Conservation (phyloP, 2,888 invertebrate genomes). For the Zootermopsis nevadensis region DNA sequence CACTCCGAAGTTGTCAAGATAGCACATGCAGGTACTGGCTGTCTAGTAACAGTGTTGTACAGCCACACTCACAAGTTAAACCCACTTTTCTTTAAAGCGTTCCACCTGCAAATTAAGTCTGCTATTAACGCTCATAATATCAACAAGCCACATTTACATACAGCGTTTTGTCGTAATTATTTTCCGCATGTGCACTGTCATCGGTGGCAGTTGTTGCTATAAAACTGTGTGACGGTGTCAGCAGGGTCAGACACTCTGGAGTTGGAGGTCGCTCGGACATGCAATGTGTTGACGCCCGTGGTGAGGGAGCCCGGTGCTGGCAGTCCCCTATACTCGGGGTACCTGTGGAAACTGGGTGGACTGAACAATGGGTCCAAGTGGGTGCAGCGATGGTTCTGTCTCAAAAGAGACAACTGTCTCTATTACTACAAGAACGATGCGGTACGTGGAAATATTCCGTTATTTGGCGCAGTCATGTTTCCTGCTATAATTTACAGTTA, state of each 20-base stretch:
- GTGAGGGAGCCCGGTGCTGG: slow-evolving; percentile 71
- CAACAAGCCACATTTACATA: no score
- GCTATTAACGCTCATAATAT: no score
- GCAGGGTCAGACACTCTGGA: slow-evolving; percentile 79
- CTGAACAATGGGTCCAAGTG: slow-evolving; percentile 64
- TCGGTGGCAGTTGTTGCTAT: background rate
- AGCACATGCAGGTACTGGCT: slow-evolving; percentile 80
- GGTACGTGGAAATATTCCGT: slow-evolving; percentile 63
- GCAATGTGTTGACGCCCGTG: slow-evolving; percentile 72
- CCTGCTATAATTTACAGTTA: no score
- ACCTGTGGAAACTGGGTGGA: slow-evolving; percentile 66
- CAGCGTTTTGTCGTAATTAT: no score
- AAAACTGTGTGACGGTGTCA: background rate
- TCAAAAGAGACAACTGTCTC: slow-evolving; percentile 91
- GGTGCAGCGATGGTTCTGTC: slow-evolving; percentile 91
- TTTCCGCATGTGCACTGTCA: no score
- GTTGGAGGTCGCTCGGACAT: slow-evolving; percentile 89
- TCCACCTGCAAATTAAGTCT: no score
- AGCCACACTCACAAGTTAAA: no score
- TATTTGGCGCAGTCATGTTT: no score
- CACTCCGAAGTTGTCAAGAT: slow-evolving; percentile 94
- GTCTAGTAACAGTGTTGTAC: no score
- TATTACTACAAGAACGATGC: slow-evolving; percentile 94
- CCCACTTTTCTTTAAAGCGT: no score
- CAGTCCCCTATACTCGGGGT: slow-evolving; percentile 74